These are phyloP conservation scores for Spilosoma lubricipeda DNA, from an alignment of 2,888 invertebrate species.

Conservation along the genomic window DNA sequence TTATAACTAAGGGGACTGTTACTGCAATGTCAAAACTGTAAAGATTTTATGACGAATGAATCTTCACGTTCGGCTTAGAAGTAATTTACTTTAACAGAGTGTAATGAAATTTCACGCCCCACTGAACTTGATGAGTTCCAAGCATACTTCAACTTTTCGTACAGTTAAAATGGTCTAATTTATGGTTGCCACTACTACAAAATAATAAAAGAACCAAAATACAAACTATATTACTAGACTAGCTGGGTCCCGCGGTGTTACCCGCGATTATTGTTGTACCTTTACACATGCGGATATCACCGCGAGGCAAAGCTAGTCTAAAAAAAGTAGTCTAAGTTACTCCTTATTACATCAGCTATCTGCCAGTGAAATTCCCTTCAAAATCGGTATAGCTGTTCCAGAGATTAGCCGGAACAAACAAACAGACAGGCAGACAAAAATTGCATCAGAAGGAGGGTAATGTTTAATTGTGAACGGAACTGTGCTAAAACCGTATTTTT, in stretches of 20 bases:
- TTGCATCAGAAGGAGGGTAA: too few species aligned
- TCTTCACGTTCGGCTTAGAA: conserved; percentile 42
- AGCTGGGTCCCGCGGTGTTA: too few species aligned
- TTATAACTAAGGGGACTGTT: neutral
- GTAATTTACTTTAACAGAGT: conserved; percentile 44
- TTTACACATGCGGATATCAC: too few species aligned
- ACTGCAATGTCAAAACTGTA: conserved; percentile 17
- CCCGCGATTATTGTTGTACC: too few species aligned
- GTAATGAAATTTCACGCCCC: conserved; percentile 64
- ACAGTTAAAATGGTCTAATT: conserved; percentile 15
- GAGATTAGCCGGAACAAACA: too few species aligned
- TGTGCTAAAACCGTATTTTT: neutral
- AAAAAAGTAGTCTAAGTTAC: too few species aligned
- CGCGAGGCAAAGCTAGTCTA: too few species aligned
- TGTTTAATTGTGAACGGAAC: neutral
- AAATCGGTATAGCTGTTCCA: too few species aligned
- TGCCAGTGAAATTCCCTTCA: too few species aligned
- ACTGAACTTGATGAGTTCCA: conserved; percentile 59
- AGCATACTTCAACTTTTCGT: conserved; percentile 34
- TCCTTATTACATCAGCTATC: too few species aligned
- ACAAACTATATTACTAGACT: too few species aligned
- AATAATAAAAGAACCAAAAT: neutral
- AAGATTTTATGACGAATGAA: conserved; percentile 29
- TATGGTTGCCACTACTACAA: conserved; percentile 33
- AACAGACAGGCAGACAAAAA: too few species aligned